phyloP scores from a whole-genome alignment of 2,888 invertebrate genomes.

The Eupsilia transversa region DNA sequence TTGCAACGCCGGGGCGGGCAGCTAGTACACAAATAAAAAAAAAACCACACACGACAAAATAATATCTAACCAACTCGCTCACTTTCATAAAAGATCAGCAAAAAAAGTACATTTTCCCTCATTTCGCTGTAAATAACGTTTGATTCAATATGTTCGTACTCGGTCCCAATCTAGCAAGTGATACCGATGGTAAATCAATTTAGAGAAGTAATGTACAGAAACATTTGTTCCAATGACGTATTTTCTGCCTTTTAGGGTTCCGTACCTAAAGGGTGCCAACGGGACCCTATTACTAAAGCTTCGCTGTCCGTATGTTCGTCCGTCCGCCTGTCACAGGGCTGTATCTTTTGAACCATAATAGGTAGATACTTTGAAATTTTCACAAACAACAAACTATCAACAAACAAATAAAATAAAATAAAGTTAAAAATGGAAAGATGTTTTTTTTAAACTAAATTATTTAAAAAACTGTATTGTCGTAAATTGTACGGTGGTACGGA shows the following conservation, averaged over 20 bases:
- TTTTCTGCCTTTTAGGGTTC: constrained; percentile 69
- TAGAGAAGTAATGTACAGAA: constrained; percentile 72
- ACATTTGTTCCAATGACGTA: constrained; percentile 76
- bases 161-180: constrained; percentile 62
- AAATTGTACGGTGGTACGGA: background rate
- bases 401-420: no score
- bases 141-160: constrained; percentile 64
- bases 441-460: no score
- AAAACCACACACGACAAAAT: constrained; percentile 10
- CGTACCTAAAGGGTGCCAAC: background rate
- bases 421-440: no score
- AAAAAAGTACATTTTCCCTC: constrained; percentile 37
- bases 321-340: background rate
- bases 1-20: no score
- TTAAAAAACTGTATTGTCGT: no score
- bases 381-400: no score
- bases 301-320: no score
- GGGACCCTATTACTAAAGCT: background rate
- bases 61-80: constrained; percentile 22
- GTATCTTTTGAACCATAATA: background rate
- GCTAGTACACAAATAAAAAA: background rate
- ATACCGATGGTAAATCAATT: constrained; percentile 71
- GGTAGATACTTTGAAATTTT: background rate
- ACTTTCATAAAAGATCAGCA: constrained; percentile 36
- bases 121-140: constrained; percentile 61